A percentile compares a stretch with the other conserved stretches of the same genome.
phyloP scores from a whole-genome alignment of 2,113 vertebrate genomes.

The Gasterosteus nipponicus region DNA sequence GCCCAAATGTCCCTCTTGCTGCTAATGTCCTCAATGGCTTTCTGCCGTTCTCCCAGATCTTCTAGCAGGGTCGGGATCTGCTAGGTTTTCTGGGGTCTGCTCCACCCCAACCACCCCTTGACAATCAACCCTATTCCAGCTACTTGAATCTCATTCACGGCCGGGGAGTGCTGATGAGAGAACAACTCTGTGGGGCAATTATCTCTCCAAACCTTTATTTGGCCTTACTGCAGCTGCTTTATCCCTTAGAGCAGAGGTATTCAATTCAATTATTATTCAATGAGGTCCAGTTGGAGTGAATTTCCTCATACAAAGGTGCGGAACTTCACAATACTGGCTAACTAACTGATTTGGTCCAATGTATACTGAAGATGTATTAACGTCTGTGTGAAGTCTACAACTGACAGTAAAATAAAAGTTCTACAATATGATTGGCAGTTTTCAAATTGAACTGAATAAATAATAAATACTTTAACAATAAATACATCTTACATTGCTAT shows the following conservation, averaged over 20 bases:
- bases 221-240: neutral
- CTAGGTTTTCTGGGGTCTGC: conserved; percentile 14
- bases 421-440: no score
- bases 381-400: no score
- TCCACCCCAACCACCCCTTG: neutral
- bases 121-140: neutral
- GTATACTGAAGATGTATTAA: no score
- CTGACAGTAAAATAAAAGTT: no score
- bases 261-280: no score
- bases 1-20: conserved; percentile 3
- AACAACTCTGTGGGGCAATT: neutral
- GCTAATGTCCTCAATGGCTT: neutral
- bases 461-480: no score
- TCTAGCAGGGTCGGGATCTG: neutral
- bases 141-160: conserved; percentile 5
- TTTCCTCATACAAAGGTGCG: no score
- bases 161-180: neutral
- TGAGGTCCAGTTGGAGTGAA: no score
- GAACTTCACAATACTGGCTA: no score
- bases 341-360: no score
- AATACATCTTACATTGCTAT: no score
- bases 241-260: neutral
- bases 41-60: conserved; percentile 12
- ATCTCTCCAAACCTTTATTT: neutral
- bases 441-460: no score